Evolutionary conservation across 2,888 invertebrate genomes (phyloP), one percentile per base, ranked within the genome.

Genomic region (Anticlea derivata): DNA sequence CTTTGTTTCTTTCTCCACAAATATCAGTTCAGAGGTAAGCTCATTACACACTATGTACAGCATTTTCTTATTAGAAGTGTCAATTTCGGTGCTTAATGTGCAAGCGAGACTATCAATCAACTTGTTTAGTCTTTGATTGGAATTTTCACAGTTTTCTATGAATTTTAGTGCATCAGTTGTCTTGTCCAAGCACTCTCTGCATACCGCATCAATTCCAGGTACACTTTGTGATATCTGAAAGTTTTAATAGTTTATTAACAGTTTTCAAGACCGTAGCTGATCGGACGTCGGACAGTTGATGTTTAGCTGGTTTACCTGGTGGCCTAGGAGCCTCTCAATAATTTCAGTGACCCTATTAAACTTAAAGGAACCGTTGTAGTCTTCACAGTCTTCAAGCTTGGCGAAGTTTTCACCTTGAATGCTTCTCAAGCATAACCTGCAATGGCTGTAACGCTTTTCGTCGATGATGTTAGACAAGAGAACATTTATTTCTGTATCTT

Each of bases 341-440:
- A 85, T 26, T 44, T 74, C 70, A 12, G 68, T 57, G 40, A 75
- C 71, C 24, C 39, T 44, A 24, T 51, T 58, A 37, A 50, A 58
- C 5, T 60, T 46, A 10, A 62, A 43, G 54, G 78, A 69, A 24
- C 75, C 47, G 1, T 71, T 69, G 43, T 44, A 55, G 3, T 53
- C 43, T 2, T 86, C 73, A 26, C 65, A 63, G 59, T 88, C 86
- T 6, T 75, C 61, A 43, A 87, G 79, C 29, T 72, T 72, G n/a
- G 84, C 78, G 33, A 78, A 86, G 10, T 69, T 61, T 20, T 75
- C 55, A 10, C 66, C 70, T 37, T 70, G 57, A 27, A 86, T 76
- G 44, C 54, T 58, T 45, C 73, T 73, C 34, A 87, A 60, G 62
- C 89, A 89, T 83, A 89, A 83, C 81, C 88, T 86, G 62, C 89